Percentiles rank a stretch among this genome's conserved stretches.
These are phyloP conservation scores for Frankliniella intonsa DNA, from an alignment of 2,888 invertebrate genomes.

Conservation along the genomic window DNA sequence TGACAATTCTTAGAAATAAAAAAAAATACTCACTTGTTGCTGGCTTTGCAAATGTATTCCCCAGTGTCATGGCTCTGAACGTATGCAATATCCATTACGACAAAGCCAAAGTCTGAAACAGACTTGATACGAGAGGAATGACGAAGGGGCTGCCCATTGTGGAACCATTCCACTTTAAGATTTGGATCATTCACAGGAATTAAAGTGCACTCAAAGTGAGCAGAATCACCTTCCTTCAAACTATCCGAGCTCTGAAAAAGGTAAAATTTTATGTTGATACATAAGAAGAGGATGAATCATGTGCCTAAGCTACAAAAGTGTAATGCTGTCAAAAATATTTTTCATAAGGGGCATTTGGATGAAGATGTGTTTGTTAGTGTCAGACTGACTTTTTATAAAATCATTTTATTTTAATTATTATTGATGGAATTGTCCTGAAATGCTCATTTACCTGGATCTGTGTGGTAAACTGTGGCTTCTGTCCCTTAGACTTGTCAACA, in stretches of 20 bases:
- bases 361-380: not conserved
- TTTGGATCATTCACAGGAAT: slow-evolving; percentile 91
- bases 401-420: not conserved
- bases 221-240: slow-evolving; percentile 87
- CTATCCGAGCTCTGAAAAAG: slow-evolving; percentile 65
- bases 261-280: slow-evolving; percentile 31
- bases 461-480: slow-evolving; percentile 82
- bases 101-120: slow-evolving; percentile 92
- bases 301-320: too few relatives aligned
- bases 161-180: slow-evolving; percentile 94
- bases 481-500: slow-evolving; percentile 77
- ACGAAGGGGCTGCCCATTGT: slow-evolving; percentile 83
- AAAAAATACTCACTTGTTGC: slow-evolving; percentile 58
- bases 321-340: not conserved
- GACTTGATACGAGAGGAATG: slow-evolving; percentile 88
- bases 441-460: slow-evolving; percentile 55
- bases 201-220: slow-evolving; percentile 92
- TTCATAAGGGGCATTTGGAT: not conserved
- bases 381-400: not conserved
- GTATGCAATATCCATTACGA: slow-evolving; percentile 90
- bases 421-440: not conserved
- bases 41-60: slow-evolving; percentile 88
- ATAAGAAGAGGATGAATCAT: not conserved
- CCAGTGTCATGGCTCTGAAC: slow-evolving; percentile 89
- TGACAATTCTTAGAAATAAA: not conserved